Conservation (phyloP, 1,140 invertebrate species). For the Myzus persicae region DNA sequence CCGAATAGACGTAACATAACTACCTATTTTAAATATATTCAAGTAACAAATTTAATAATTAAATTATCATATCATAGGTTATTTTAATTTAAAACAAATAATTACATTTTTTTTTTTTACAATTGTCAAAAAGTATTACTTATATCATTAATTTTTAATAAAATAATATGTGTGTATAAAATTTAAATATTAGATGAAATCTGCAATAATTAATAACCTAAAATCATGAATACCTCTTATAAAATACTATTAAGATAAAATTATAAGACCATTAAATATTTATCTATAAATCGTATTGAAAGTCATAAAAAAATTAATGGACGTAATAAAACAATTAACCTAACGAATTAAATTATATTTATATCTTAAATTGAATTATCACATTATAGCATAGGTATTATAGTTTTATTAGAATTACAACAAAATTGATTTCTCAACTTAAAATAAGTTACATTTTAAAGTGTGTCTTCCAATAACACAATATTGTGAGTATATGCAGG, state of each 20-base stretch:
- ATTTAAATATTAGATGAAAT: neutral
- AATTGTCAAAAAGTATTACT: neutral
- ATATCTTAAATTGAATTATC: neutral
- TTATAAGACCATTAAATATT: slow-evolving; percentile 2
- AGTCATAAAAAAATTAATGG: neutral
- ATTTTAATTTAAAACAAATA: neutral
- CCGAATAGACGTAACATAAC: neutral
- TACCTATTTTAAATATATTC: neutral
- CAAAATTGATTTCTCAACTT: neutral
- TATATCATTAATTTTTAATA: neutral
- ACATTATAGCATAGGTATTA: neutral
- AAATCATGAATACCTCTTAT: neutral
- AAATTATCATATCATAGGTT: neutral
- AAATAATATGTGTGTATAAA: neutral
- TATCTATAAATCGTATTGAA: neutral
- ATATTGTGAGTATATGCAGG: neutral
- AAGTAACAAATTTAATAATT: neutral
- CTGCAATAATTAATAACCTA: neutral
- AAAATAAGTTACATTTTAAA: neutral
- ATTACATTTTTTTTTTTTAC: neutral
- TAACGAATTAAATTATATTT: slow-evolving; percentile 4
- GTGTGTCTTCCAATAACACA: neutral
- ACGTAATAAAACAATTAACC: slow-evolving; percentile 4
- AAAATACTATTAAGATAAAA: slow-evolving; percentile 12
- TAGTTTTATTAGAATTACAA: neutral